Base-by-base conservation (phyloP, 2,113 vertebrate genomes). In the Macaca mulatta region DNA sequence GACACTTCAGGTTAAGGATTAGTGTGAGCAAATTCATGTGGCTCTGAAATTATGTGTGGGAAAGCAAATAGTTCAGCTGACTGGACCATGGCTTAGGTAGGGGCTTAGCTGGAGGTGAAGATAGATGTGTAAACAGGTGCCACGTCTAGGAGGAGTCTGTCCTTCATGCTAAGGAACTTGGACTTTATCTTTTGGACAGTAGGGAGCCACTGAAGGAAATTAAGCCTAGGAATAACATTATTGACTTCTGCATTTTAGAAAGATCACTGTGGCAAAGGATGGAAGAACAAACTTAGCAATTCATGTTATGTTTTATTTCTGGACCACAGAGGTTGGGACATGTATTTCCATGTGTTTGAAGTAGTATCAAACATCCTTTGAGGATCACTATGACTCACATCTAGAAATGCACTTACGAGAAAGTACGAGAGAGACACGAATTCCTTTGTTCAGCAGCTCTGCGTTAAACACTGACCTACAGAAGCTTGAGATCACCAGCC, bases 271-370 rank as follows among this genome's bases (percentile, higher is more conserved):
- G 69, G 59, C 93, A 92, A 14, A 81, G 22, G n/a, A 40, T n/a
- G 14, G 75, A 97, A 70, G 67, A 74, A 89, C 14, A 35, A 67
- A 94, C 59, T 38, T 74, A 82, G 88, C 90, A 89, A 86, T 85
- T 81, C 11, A 38, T 50, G 25, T 55, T 87, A 11, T 9, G 3
- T 81, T 93, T 93, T 95, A 83, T 92, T 97, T 94, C 79, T 96
- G 59, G 30, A 90, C 52, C 61, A 57, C 1, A 30, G 79, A 93
- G 61, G 59, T 82, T 91, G 86, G 30, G 50, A 90, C 64, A 23
- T 95, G 94, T 83, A 75, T 95, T 95, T 92, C 57, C 14, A 32
- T 94, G 93, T 38, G 32, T 96, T 93, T 82, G n/a, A 95, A 50
- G 64, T 92, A 25, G 93, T 59, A 40, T 16, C 52, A 85, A 27